Conservation (phyloP, 2,888 invertebrate genomes). For the Eretmocerus hayati region DNA sequence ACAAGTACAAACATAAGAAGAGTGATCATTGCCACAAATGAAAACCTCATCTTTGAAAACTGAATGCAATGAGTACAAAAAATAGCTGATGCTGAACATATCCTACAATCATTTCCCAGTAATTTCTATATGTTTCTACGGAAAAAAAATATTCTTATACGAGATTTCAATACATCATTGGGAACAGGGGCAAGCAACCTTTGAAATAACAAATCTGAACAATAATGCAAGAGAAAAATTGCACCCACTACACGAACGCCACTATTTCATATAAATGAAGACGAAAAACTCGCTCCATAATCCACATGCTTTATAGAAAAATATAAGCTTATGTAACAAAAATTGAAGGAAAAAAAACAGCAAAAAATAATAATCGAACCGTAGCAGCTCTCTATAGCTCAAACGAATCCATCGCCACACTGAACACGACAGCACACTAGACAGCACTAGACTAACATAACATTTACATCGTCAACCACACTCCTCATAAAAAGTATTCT, state of each 20-base stretch:
- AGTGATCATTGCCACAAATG: too few species aligned
- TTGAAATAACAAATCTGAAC: background rate
- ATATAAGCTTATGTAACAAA: constrained; percentile 16
- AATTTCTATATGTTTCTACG: constrained; percentile 22
- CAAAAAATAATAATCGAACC: constrained; percentile 3
- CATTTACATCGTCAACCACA: background rate
- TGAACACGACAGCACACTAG: constrained; percentile 37
- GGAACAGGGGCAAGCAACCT: background rate
- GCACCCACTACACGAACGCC: constrained; percentile 17
- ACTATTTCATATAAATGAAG: constrained; percentile 17
- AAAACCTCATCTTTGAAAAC: too few species aligned
- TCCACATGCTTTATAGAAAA: constrained; percentile 20
- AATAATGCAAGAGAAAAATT: constrained; percentile 9
- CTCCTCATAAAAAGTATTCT: background rate
- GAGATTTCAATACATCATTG: constrained; percentile 11
- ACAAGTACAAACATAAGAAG: too few species aligned
- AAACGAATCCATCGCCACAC: constrained; percentile 33
- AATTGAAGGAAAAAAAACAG: constrained; percentile 24
- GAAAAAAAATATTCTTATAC: constrained; percentile 18
- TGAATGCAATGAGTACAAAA: too few species aligned
- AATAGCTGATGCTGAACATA: too few species aligned
- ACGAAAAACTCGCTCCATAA: constrained; percentile 23
- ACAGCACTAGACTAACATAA: constrained; percentile 6
- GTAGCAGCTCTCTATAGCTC: background rate
- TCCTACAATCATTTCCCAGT: too few species aligned